Evolutionary conservation across 2,113 vertebrate genomes (phyloP), one percentile per base, ranked within the genome.

Genomic region (Calyptommatus sinebrachiatus): DNA sequence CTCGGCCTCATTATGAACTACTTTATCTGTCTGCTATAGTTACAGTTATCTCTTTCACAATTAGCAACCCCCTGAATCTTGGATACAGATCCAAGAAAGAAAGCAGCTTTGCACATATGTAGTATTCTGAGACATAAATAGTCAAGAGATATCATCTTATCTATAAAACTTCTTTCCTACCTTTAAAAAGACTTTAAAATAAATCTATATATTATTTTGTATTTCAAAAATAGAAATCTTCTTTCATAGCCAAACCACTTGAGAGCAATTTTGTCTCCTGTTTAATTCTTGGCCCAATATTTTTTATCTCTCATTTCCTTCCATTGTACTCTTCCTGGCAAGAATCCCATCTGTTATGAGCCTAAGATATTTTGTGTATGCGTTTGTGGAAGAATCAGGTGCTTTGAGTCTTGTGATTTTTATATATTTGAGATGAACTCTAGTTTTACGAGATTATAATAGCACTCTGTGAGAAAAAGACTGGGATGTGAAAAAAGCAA

Each of bases 261-360:
- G 31, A 85, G 83, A 89, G 68, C 84, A 88, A 75, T 92, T 93
- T 91, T 57, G 85, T 88, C 80, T 92, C 86, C 86, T 88, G 77
- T 89, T 87, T 80, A 88, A 88, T 79, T 90, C 79, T 85, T 85
- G 76, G 48, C 79, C 86, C 84, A 88, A 90, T 87, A 88, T 91
- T 93, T 92, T 81, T 93, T 83, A 88, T 90, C 87, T 91, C 92
- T 90, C 87, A 84, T 88, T 91, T 90, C 90, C 85, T 91, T 67
- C 63, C 73, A 77, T 92, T 92, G 86, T 92, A 90, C 84, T 88
- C 79, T 78, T 63, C 28, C 85, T 93, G 89, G 88, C 88, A 73
- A 35, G 53, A 63, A 82, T 89, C 89, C 88, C 87, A 90, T 89
- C 88, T 92, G 89, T 90, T 94, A 83, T 90, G 89, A 90, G 79